Conservation (phyloP, 2,797 vertebrate species). For the Falco columbarius region DNA sequence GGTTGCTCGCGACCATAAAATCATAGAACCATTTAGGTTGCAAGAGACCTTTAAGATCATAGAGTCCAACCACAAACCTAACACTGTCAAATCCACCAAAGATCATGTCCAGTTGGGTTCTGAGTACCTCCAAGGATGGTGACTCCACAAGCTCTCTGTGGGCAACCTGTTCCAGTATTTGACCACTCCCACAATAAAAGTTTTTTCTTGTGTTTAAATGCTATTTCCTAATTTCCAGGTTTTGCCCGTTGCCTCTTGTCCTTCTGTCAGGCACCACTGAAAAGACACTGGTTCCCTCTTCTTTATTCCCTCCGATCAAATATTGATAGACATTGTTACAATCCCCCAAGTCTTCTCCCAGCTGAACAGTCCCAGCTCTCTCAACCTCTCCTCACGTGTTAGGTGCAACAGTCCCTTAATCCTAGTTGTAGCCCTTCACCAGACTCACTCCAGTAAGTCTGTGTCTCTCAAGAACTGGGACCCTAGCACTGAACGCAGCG, state of each 20-base stretch:
- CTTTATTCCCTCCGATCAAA: background rate
- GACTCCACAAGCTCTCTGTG: background rate
- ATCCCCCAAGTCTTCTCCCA: background rate
- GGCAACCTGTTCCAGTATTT: background rate
- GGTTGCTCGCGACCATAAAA: background rate
- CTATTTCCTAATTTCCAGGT: background rate
- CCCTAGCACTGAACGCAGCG: background rate
- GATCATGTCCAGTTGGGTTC: background rate
- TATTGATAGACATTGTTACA: background rate
- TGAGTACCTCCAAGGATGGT: background rate
- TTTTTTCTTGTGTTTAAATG: background rate
- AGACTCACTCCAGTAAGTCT: background rate
- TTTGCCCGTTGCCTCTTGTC: background rate
- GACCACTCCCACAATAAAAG: background rate
- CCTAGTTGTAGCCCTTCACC: background rate
- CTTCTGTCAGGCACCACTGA: background rate
- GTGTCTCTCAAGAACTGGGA: background rate
- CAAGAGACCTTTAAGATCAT: background rate
- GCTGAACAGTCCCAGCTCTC: background rate
- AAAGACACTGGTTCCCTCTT: background rate
- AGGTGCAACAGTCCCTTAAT: background rate
- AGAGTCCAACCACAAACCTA: background rate
- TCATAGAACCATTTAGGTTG: background rate
- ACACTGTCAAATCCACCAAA: background rate
- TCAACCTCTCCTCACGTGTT: accelerated